Evolutionary conservation across 2,113 vertebrate genomes (phyloP).

Genomic region (Seriola rivoliana): DNA sequence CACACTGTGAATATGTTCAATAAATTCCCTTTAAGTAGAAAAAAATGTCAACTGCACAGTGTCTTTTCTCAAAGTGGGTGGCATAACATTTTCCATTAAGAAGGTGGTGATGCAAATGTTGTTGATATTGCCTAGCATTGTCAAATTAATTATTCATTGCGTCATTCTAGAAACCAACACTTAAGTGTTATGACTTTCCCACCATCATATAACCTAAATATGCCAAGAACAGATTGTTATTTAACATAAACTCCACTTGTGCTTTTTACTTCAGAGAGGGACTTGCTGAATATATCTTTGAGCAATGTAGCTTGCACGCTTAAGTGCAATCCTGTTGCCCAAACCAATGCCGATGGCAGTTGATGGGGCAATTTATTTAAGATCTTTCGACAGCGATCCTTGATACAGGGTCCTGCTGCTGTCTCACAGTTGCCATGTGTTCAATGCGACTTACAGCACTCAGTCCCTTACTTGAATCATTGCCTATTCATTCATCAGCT

Average conservation of each 20-base stretch:
- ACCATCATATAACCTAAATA: neutral
- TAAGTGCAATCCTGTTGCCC: conserved; percentile 6
- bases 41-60: neutral
- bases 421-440: neutral
- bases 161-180: neutral
- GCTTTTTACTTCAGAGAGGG: neutral
- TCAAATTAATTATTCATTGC: conserved; percentile 26
- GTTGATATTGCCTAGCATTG: neutral
- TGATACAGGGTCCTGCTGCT: neutral
- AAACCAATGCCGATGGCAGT: conserved; percentile 10
- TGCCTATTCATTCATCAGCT: conserved; percentile 53
- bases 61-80: neutral
- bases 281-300: neutral
- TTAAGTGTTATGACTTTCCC: neutral
- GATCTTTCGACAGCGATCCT: conserved; percentile 19
- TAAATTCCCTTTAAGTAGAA: neutral
- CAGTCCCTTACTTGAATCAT: conserved; percentile 17
- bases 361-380: conserved; percentile 35
- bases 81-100: neutral
- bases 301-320: neutral
- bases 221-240: conserved; percentile 8
- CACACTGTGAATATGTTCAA: neutral
- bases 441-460: conserved; percentile 17
- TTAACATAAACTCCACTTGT: neutral
- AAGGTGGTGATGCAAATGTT: conserved; percentile 3